Percentiles rank a stretch among this genome's conserved stretches.
phyloP scores from a whole-genome alignment of 2,113 vertebrate species.

The Gymnarchus niloticus region DNA sequence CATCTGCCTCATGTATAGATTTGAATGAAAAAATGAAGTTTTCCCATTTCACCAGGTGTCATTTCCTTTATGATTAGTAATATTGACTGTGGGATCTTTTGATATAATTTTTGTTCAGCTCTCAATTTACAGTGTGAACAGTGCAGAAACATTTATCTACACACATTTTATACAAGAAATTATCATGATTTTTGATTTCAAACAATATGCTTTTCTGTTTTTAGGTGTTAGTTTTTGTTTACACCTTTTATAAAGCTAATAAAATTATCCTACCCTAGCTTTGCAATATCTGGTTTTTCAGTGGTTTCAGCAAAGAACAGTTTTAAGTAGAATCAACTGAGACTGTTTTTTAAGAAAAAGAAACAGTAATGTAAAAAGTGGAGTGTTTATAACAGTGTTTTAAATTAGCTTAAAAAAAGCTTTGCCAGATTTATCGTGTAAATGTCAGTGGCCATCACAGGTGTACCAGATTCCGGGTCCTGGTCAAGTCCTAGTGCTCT shows the following conservation, averaged over 20 bases:
- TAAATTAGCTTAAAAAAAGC: too few species aligned
- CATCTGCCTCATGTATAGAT: not conserved
- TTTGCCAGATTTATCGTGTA: not conserved
- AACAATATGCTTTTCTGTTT: not conserved
- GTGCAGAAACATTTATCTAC: not conserved
- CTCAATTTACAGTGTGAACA: not conserved
- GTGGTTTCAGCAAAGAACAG: not conserved
- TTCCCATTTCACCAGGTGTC: not conserved
- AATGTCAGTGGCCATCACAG: not conserved
- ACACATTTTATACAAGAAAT: not conserved
- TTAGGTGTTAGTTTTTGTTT: not conserved
- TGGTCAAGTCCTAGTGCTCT: not conserved
- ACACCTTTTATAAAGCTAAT: not conserved
- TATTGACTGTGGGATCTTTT: not conserved
- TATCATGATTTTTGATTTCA: not conserved
- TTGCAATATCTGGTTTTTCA: not conserved
- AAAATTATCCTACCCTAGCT: not conserved
- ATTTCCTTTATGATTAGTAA: not conserved
- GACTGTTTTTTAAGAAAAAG: not conserved
- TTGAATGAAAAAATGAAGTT: not conserved
- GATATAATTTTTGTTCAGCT: not conserved
- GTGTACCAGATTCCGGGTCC: not conserved
- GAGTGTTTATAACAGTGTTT: not conserved
- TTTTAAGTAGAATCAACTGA: not conserved
- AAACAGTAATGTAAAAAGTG: not conserved